Conservation (phyloP, 2,113 vertebrate genomes). For the Echinops telfairi region DNA sequence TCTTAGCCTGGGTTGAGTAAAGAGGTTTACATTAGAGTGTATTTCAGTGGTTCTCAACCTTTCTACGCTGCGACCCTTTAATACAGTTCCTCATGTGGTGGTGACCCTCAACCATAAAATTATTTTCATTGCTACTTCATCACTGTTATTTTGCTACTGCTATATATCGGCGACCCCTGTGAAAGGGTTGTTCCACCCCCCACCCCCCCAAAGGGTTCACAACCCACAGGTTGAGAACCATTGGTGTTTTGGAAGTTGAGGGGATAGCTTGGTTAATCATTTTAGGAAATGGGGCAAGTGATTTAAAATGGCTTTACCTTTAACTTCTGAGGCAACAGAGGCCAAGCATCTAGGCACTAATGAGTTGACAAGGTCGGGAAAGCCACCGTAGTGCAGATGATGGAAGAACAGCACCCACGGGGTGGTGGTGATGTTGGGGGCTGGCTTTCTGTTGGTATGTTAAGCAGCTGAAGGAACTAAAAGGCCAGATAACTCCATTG, state of each 20-base stretch:
- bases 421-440: neutral
- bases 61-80: too few relatives aligned
- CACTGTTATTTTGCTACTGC: too few relatives aligned
- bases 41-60: too few relatives aligned
- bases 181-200: too few relatives aligned
- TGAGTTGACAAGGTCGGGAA: neutral
- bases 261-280: neutral
- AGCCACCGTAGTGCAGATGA: neutral
- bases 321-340: neutral
- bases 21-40: too few relatives aligned
- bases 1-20: too few relatives aligned
- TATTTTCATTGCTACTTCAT: too few relatives aligned
- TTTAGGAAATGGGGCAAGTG: neutral
- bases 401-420: neutral
- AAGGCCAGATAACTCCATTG: neutral
- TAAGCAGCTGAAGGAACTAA: neutral
- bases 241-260: neutral
- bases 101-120: too few relatives aligned
- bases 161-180: too few relatives aligned
- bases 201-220: too few relatives aligned
- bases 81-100: too few relatives aligned
- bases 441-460: neutral
- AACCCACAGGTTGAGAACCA: too few relatives aligned
- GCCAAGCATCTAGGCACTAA: neutral
- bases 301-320: neutral